Conservation (phyloP, 2,888 invertebrate species). For the Boloria euphrosyne region DNA sequence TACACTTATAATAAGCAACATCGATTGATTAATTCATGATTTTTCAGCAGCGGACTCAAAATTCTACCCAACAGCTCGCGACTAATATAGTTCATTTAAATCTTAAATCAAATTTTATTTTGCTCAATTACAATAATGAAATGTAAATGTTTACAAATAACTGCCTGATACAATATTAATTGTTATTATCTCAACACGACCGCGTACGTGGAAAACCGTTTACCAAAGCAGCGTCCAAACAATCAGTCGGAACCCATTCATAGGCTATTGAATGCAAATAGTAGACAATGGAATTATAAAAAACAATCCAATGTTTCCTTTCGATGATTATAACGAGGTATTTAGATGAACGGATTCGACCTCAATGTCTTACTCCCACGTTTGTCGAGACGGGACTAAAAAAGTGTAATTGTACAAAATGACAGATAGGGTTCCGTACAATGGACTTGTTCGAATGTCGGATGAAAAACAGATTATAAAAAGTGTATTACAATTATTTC, state of each 20-base stretch:
- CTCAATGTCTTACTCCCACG: conserved; percentile 36
- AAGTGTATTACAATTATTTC: no score
- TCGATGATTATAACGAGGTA: conserved; percentile 26
- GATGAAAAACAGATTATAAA: not conserved
- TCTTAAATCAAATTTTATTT: no score
- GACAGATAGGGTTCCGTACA: conserved; percentile 11
- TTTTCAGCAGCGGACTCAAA: no score
- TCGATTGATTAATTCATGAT: no score
- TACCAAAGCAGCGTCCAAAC: conserved; percentile 23
- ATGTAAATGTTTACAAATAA: not conserved
- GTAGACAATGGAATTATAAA: conserved; percentile 49
- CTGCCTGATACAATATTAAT: conserved; percentile 18
- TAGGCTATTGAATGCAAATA: conserved; percentile 51
- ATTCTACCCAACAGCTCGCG: no score
- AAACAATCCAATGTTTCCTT: conserved; percentile 45
- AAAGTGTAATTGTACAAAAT: conserved; percentile 15
- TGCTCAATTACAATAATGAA: no score
- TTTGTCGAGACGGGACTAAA: conserved; percentile 15
- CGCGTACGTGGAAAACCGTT: conserved; percentile 10
- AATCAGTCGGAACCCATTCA: conserved; percentile 44
- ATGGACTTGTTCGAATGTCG: conserved; percentile 3
- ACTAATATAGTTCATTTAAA: no score
- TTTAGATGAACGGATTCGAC: conserved; percentile 30
- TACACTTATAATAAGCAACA: no score
- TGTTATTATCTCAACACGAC: conserved; percentile 14